Percentiles rank a stretch among this genome's conserved stretches.
These are phyloP conservation scores for Phalacrocorax aristotelis DNA, from an alignment of 2,113 vertebrate species.

Conservation along the genomic window DNA sequence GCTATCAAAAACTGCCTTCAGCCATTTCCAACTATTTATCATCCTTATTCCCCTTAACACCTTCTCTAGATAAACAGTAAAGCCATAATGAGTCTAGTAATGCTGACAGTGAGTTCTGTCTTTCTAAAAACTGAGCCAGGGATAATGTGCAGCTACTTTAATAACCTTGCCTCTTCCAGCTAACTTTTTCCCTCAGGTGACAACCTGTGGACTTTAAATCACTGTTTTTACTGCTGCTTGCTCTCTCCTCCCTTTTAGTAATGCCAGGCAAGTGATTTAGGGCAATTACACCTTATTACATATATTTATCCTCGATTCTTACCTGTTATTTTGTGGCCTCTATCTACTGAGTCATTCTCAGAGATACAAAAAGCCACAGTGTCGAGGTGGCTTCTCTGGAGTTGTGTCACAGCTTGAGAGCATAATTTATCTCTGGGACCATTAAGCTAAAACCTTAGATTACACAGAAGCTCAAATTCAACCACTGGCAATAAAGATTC, in stretches of 20 bases:
- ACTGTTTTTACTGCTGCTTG: background rate
- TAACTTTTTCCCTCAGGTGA: background rate
- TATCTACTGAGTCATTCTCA: background rate
- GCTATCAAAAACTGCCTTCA: background rate
- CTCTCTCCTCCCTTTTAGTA: background rate
- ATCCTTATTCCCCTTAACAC: background rate
- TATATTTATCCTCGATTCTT: background rate
- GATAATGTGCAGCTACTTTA: background rate
- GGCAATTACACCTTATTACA: slow-evolving; percentile 2
- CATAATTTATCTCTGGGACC: background rate
- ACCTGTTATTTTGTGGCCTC: background rate
- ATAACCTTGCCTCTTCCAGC: background rate
- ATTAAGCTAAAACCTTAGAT: background rate
- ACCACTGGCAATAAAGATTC: background rate
- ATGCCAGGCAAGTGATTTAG: slow-evolving; percentile 13
- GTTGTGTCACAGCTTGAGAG: background rate
- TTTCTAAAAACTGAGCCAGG: background rate
- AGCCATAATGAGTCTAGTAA: background rate
- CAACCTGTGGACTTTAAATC: background rate
- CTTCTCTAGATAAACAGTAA: background rate
- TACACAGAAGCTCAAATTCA: background rate
- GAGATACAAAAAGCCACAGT: background rate
- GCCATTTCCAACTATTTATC: background rate
- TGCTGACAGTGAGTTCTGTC: background rate
- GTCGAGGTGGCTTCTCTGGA: background rate